Evolutionary conservation across 2,113 vertebrate species (phyloP).

Genomic region (Nerophis ophidion): DNA sequence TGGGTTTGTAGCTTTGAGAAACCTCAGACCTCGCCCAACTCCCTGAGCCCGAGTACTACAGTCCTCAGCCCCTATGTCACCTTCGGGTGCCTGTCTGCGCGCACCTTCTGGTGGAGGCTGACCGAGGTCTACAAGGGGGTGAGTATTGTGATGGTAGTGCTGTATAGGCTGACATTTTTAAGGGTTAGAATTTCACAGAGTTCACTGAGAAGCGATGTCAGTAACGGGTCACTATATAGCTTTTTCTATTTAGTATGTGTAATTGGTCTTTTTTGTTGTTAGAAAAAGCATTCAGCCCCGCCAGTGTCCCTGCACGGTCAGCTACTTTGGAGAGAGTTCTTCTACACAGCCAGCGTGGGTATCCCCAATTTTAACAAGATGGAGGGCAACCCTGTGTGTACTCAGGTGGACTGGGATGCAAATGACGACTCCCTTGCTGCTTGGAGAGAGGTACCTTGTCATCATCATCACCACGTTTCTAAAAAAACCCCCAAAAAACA

Average conservation of each 20-base stretch:
- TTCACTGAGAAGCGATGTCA: too few species aligned
- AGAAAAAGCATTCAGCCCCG: conserved; percentile 71
- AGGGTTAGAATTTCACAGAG: not conserved
- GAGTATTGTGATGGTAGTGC: conserved; percentile 22
- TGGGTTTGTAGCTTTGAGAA: conserved; percentile 74
- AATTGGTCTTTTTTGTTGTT: not conserved
- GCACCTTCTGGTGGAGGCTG: conserved; percentile 74
- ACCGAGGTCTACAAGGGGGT: conserved; percentile 66
- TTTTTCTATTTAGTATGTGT: too few species aligned
- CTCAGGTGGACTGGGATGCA: conserved; percentile 66
- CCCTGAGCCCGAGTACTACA: conserved; percentile 72
- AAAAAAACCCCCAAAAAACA: not conserved
- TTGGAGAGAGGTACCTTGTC: conserved; percentile 61
- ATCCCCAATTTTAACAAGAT: conserved; percentile 70
- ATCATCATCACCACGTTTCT: not conserved
- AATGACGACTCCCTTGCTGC: conserved; percentile 56
- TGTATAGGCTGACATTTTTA: not conserved
- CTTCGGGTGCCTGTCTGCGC: conserved; percentile 69
- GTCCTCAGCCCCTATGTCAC: conserved; percentile 73
- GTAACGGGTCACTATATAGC: too few species aligned
- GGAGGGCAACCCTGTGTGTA: conserved; percentile 62
- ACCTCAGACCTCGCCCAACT: conserved; percentile 69
- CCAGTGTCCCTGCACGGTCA: conserved; percentile 74
- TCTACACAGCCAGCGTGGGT: conserved; percentile 62
- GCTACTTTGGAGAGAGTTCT: conserved; percentile 77